Evolutionary conservation across 2,888 invertebrate species (phyloP).

Genomic region (Amphiduros pacificus): DNA sequence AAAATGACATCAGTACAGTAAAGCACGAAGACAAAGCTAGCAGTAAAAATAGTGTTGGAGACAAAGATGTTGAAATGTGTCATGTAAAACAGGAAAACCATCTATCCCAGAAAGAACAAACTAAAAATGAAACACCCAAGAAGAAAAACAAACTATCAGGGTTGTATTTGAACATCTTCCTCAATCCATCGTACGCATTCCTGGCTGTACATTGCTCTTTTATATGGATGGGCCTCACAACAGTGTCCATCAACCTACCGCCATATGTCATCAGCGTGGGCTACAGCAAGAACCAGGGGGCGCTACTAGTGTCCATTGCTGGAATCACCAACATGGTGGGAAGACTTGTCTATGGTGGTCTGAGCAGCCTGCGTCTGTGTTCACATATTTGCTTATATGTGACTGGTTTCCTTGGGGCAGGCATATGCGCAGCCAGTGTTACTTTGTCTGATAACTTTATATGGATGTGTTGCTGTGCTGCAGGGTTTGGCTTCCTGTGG

Average conservation of each 20-base stretch:
- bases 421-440: constrained; percentile 28
- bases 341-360: constrained; percentile 33
- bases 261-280: constrained; percentile 33
- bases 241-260: constrained; percentile 37
- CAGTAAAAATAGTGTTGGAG: too few species aligned
- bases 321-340: constrained; percentile 40
- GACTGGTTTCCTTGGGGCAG: constrained; percentile 29
- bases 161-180: constrained; percentile 16
- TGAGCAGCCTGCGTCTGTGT: constrained; percentile 26
- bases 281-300: constrained; percentile 30
- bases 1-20: constrained; percentile 1
- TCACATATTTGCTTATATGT: constrained; percentile 30
- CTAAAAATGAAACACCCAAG: too few species aligned
- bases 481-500: constrained; percentile 35
- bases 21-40: not conserved
- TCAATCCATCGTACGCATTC: constrained; percentile 18
- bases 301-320: constrained; percentile 35
- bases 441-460: constrained; percentile 26
- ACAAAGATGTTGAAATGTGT: too few species aligned
- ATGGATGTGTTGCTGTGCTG: constrained; percentile 27
- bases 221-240: constrained; percentile 36
- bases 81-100: too few species aligned
- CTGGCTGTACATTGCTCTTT: constrained; percentile 35
- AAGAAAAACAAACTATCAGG: not conserved
- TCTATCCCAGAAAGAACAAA: too few species aligned